phyloP scores from a whole-genome alignment of 2,797 vertebrate genomes.

The Lepidocolaptes lacrymiger region DNA sequence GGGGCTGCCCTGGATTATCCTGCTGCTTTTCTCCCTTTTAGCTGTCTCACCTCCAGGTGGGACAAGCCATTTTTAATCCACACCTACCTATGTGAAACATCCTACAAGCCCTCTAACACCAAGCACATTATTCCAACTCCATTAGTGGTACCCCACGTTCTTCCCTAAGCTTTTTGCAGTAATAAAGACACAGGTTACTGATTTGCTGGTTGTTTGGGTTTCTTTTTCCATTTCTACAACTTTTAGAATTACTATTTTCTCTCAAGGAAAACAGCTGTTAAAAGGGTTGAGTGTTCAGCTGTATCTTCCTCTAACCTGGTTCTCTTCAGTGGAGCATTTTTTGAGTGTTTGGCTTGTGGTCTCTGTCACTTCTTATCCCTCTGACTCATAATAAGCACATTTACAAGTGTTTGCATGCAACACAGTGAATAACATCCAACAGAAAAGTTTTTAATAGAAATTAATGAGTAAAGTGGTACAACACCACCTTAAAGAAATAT shows the following conservation, averaged over 20 bases:
- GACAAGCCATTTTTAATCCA: background rate
- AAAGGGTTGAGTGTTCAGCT: background rate
- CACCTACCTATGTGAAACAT: background rate
- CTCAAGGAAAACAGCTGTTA: background rate
- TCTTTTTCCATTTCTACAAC: background rate
- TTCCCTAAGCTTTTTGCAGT: background rate
- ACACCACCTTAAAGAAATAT: background rate
- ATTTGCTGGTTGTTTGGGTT: background rate
- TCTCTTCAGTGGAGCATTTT: background rate
- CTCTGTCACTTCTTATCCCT: background rate
- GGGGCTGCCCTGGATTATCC: accelerated
- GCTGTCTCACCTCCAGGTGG: background rate
- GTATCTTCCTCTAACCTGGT: background rate
- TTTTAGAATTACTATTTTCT: background rate
- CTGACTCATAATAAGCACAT: background rate
- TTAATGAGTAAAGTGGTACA: background rate
- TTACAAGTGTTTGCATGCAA: background rate
- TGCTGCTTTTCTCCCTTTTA: background rate
- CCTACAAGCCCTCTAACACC: background rate
- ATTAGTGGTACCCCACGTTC: background rate
- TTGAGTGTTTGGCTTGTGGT: background rate
- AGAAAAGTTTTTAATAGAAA: background rate
- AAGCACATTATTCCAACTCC: background rate
- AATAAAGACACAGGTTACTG: background rate
- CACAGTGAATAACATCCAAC: background rate